A percentile compares a stretch with the other conserved stretches of the same genome.
phyloP scores from a whole-genome alignment of 2,888 invertebrate species.

The Desoria tigrina region DNA sequence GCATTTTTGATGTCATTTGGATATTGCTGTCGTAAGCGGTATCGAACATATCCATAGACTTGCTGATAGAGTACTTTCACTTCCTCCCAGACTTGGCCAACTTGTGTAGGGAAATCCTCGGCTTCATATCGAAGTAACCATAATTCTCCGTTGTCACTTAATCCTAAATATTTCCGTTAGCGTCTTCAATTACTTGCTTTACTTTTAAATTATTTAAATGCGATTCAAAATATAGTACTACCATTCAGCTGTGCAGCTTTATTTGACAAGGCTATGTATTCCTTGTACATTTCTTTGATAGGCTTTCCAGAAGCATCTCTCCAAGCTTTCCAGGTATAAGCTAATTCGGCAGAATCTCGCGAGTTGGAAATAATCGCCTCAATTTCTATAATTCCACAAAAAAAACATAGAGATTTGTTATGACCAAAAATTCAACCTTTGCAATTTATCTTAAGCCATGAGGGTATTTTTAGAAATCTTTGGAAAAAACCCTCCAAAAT shows the following conservation, averaged over 20 bases:
- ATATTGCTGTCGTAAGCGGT: conserved; percentile 66
- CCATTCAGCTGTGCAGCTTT: conserved; percentile 75
- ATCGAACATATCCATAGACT: conserved; percentile 77
- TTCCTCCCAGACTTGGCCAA: conserved; percentile 63
- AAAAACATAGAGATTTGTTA: too few relatives aligned
- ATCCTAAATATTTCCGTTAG: conserved; percentile 64
- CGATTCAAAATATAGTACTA: conserved; percentile 56
- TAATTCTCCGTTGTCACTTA: conserved; percentile 80
- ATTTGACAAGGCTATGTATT: conserved; percentile 77
- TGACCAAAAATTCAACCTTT: too few relatives aligned
- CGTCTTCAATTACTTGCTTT: not conserved
- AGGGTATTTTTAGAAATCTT: too few relatives aligned
- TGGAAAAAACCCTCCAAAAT: too few relatives aligned
- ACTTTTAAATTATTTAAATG: conserved; percentile 7
- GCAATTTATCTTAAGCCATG: too few relatives aligned
- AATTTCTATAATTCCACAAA: conserved; percentile 63
- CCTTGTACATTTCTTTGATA: conserved; percentile 73
- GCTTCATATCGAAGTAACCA: conserved; percentile 84
- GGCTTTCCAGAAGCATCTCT: conserved; percentile 76
- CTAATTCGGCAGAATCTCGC: conserved; percentile 72
- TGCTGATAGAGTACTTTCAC: conserved; percentile 76
- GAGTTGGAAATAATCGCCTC: conserved; percentile 71
- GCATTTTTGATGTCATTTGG: conserved; percentile 58
- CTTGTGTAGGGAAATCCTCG: conserved; percentile 59
- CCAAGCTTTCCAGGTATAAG: conserved; percentile 79